Base-by-base conservation (phyloP, 2,888 invertebrate genomes). In the Noctua comes region DNA sequence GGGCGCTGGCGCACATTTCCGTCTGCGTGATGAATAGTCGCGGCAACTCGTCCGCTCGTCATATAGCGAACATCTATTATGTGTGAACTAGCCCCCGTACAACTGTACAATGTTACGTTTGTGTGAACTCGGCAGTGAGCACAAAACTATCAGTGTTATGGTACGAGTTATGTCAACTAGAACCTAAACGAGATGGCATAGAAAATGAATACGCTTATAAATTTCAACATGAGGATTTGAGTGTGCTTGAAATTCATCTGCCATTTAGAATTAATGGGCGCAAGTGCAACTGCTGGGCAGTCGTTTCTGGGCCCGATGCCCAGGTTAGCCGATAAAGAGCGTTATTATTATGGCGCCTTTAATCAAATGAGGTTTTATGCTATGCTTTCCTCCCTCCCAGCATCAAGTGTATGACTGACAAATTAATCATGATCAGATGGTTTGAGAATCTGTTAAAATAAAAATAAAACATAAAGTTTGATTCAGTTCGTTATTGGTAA, bases 1-100 rank as follows among this genome's bases (percentile, higher is more conserved):
- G 79, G 68, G 84, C 80, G 83, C 82, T 84, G 82, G 87, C 87
- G 90, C 89, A 87, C 91, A 88, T 85, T 89, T 91, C 88, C 89
- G 85, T 82, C 81, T 76, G 86, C 85, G 85, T 91, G 91, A 90
- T 91, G 85, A 87, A 90, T 91, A 85, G 89, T 85, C 78, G 81
- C 76, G 85, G 86, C 88, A 86, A 88, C 79, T 88, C 85, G 87
- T 80, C 80, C 76, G 82, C 79, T 80, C 87, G 80, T 89, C 81
- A 82, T 82, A 85, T 70, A 86, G 73, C 80, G 74, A 81, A 75
- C 86, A 84, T 88, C 69, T 85, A 86, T 87, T 88, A 83, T 86
- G 70, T 84, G 84, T 73, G 76, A 68, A 64, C 80, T 84, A 43
- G 75, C 66, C 79, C 72, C 73, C 54, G 72, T 76, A 68, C 73